phyloP scores from a whole-genome alignment of 2,113 vertebrate genomes.

The Dendrocopos noguchii region DNA sequence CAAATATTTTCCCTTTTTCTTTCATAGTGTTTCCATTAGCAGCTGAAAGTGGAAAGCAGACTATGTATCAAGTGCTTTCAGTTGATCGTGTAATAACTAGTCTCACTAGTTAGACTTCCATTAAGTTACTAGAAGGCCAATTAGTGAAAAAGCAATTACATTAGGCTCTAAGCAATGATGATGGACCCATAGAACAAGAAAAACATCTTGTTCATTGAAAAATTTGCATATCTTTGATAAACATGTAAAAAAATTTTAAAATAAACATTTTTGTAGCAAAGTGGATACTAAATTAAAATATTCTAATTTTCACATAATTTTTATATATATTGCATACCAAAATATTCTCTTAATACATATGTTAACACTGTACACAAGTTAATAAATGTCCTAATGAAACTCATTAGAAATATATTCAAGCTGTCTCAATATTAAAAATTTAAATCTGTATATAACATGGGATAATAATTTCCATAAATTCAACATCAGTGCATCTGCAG shows the following conservation, averaged over 20 bases:
- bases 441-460: conserved; percentile 46
- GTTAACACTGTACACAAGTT: conserved; percentile 79
- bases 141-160: conserved; percentile 23
- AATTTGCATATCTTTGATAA: conserved; percentile 43
- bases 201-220: conserved; percentile 37
- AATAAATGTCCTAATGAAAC: conserved; percentile 70
- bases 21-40: neutral
- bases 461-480: conserved; percentile 52
- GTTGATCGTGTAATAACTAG: neutral
- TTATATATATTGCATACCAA: conserved; percentile 75
- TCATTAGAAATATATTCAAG: conserved; percentile 73
- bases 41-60: conserved; percentile 26
- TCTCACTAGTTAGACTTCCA: neutral
- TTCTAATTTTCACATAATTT: conserved; percentile 75
- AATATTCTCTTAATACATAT: conserved; percentile 76
- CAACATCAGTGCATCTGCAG: conserved; percentile 73
- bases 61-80: neutral
- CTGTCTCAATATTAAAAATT: conserved; percentile 63
- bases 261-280: conserved; percentile 77
- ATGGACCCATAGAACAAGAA: conserved; percentile 40
- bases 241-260: conserved; percentile 68
- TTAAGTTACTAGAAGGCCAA: neutral
- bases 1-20: conserved; percentile 27
- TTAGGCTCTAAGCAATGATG: neutral
- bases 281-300: conserved; percentile 77